Conservation (phyloP, 2,797 vertebrate genomes). For the Brachymystax lenok region DNA sequence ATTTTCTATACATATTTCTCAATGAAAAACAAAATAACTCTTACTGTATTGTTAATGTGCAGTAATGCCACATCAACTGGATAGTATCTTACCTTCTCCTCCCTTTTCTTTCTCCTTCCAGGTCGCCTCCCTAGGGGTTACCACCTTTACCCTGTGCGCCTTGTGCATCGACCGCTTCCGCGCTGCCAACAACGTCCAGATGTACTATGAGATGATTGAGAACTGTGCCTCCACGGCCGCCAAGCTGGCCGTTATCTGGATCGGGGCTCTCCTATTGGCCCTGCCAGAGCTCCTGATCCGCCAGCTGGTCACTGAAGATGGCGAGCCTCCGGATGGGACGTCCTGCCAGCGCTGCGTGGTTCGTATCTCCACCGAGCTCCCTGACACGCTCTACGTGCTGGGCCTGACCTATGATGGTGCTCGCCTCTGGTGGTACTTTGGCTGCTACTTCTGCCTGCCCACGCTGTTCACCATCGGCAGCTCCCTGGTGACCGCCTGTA, state of each 20-base stretch:
- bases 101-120: conserved; percentile 47
- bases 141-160: conserved; percentile 93
- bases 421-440: conserved; percentile 97
- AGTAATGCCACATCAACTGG: neutral
- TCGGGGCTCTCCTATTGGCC: conserved; percentile 90
- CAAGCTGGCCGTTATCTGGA: conserved; percentile 95
- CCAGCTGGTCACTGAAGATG: conserved; percentile 86
- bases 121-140: conserved; percentile 94
- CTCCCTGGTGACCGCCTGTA: conserved; percentile 88
- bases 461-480: conserved; percentile 95
- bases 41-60: neutral
- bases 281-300: conserved; percentile 92
- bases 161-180: conserved; percentile 96
- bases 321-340: conserved; percentile 41
- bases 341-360: conserved; percentile 84
- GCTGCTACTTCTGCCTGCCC: conserved; percentile 96
- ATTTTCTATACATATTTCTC: neutral
- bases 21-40: neutral
- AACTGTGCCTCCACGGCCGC: conserved; percentile 91
- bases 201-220: conserved; percentile 97
- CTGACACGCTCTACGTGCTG: conserved; percentile 91
- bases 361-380: conserved; percentile 87
- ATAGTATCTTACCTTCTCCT: neutral
- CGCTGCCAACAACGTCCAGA: conserved; percentile 91
- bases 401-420: conserved; percentile 93